Conservation (phyloP, 2,888 invertebrate genomes). For the Sipunculus nudus region DNA sequence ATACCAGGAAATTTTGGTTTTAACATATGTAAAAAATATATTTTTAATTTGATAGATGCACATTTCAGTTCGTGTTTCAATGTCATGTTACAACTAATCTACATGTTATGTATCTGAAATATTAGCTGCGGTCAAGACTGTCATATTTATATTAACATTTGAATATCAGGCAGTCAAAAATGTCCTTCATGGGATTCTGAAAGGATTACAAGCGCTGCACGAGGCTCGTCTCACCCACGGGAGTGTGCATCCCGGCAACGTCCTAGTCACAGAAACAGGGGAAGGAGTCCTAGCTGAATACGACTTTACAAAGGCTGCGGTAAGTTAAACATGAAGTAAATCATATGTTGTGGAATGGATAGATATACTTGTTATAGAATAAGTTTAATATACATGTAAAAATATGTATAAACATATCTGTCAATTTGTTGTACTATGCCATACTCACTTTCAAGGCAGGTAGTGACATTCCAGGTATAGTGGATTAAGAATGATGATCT, state of each 20-base stretch:
- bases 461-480: no score
- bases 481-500: no score
- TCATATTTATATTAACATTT: no score
- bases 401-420: not conserved
- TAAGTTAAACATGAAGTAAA: slow-evolving; percentile 27
- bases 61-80: no score
- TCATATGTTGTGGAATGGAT: not conserved
- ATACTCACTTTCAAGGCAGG: no score
- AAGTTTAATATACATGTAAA: not conserved
- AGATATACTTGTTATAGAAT: not conserved
- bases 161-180: slow-evolving; percentile 41
- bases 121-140: no score
- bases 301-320: slow-evolving; percentile 50
- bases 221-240: slow-evolving; percentile 48
- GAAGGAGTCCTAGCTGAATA: slow-evolving; percentile 43
- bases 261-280: slow-evolving; percentile 42
- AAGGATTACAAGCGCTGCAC: slow-evolving; percentile 44
- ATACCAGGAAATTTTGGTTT: no score
- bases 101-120: no score
- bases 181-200: slow-evolving; percentile 36
- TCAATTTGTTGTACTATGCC: not conserved
- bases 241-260: slow-evolving; percentile 47
- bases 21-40: no score
- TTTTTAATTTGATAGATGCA: no score
- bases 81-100: no score